Conservation (phyloP, 2,888 invertebrate species). For the Meta bourneti region DNA sequence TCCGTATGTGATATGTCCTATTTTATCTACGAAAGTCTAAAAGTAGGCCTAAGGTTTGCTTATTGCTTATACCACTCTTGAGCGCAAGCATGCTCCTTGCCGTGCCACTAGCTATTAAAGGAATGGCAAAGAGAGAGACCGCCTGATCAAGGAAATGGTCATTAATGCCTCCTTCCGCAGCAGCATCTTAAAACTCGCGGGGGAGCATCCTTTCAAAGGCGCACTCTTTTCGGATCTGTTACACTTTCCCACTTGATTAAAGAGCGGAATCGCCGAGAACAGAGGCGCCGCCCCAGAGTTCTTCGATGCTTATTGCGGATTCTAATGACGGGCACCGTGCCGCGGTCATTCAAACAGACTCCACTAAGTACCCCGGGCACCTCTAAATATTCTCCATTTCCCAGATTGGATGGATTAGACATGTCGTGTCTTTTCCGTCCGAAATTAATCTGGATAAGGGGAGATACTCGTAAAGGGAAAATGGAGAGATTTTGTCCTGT, state of each 20-base stretch:
- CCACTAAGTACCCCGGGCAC: not conserved
- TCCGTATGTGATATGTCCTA: no score
- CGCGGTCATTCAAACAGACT: constrained; percentile 16
- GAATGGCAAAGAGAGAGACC: constrained; percentile 6
- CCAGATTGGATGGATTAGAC: constrained; percentile 22
- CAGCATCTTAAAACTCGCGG: constrained; percentile 17
- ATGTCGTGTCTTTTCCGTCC: not conserved
- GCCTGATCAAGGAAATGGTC: constrained; percentile 20
- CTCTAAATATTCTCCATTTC: constrained; percentile 27
- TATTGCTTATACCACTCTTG: not conserved
- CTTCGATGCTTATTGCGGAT: not conserved
- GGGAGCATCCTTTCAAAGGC: constrained; percentile 16
- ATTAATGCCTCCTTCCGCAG: constrained; percentile 22
- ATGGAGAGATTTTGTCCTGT: not conserved
- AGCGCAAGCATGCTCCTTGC: not conserved
- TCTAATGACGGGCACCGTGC: constrained; percentile 16
- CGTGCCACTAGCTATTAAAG: not conserved
- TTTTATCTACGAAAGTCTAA: no score
- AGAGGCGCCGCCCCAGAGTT: constrained; percentile 1
- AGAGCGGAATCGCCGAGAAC: constrained; percentile 2
- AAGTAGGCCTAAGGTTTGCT: not conserved
- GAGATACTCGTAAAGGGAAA: constrained; percentile 2
- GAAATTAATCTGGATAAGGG: constrained; percentile 19
- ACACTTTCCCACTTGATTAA: constrained; percentile 27
- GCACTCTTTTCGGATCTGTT: constrained; percentile 1